Percentiles rank a stretch among this genome's conserved stretches.
Conservation (phyloP, 2,797 vertebrate species). For the Alauda arvensis region DNA sequence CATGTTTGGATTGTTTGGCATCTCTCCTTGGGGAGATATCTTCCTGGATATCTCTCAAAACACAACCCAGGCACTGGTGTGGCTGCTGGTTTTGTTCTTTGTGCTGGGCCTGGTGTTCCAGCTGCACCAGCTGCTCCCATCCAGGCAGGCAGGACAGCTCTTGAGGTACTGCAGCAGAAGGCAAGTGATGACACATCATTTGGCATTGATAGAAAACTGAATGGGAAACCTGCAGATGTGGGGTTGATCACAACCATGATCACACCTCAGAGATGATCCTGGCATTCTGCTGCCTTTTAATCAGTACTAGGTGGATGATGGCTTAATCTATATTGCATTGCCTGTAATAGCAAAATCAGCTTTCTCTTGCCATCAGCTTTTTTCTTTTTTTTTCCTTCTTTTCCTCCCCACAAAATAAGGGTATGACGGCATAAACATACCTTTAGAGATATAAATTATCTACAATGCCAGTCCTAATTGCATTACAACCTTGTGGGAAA, state of each 20-base stretch:
- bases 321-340: conserved; percentile 3
- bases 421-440: neutral
- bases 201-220: neutral
- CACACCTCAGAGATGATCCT: neutral
- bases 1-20: neutral
- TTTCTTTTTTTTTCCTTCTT: no score
- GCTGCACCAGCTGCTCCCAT: neutral
- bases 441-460: conserved; percentile 18
- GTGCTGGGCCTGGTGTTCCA: neutral
- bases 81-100: neutral
- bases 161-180: neutral
- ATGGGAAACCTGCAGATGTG: conserved; percentile 27
- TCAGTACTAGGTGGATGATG: neutral
- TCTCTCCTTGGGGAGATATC: neutral
- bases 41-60: neutral
- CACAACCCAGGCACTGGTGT: fast-evolving
- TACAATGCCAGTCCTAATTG: conserved; percentile 26
- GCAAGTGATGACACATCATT: neutral
- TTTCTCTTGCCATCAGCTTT: neutral
- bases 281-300: neutral
- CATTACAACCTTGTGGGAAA: conserved; percentile 28
- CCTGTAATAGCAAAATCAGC: neutral
- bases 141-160: neutral
- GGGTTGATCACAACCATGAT: neutral
- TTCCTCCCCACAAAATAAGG: neutral